A percentile compares a stretch with the other conserved stretches of the same genome.
Conservation (phyloP, 2,888 invertebrate species). For the Eulithis prunata region DNA sequence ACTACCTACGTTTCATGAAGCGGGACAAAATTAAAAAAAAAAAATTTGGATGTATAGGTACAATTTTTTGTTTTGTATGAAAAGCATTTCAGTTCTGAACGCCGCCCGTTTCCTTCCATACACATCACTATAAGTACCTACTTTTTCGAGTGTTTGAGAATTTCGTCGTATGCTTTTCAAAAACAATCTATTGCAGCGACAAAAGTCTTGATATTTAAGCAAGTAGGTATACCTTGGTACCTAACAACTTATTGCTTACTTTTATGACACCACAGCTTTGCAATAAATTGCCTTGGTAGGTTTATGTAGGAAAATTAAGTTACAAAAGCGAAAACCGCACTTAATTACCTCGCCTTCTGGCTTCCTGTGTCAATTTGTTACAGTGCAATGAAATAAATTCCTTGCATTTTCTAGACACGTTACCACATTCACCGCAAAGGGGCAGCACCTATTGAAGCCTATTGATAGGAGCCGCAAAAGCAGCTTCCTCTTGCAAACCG, state of each 20-base stretch:
- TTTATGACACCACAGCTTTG: neutral
- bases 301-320: constrained; percentile 13
- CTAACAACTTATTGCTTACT: neutral
- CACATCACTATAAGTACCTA: too few relatives aligned
- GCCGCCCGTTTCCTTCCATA: too few relatives aligned
- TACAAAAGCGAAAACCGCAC: constrained; percentile 26
- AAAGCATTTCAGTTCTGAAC: too few relatives aligned
- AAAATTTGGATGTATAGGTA: too few relatives aligned
- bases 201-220: too few relatives aligned
- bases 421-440: constrained; percentile 70
- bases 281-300: neutral
- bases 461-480: constrained; percentile 39
- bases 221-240: neutral
- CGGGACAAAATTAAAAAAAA: too few relatives aligned
- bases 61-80: too few relatives aligned
- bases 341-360: constrained; percentile 30
- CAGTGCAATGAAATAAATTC: constrained; percentile 50
- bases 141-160: too few relatives aligned
- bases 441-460: constrained; percentile 63
- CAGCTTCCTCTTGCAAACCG: constrained; percentile 67
- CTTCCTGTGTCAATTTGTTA: constrained; percentile 36
- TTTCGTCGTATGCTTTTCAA: too few relatives aligned
- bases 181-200: too few relatives aligned
- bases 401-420: constrained; percentile 62
- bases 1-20: too few relatives aligned